Evolutionary conservation across 2,888 invertebrate genomes (phyloP), one percentile per base, ranked within the genome.

Genomic region (Linnaemya tessellans): DNA sequence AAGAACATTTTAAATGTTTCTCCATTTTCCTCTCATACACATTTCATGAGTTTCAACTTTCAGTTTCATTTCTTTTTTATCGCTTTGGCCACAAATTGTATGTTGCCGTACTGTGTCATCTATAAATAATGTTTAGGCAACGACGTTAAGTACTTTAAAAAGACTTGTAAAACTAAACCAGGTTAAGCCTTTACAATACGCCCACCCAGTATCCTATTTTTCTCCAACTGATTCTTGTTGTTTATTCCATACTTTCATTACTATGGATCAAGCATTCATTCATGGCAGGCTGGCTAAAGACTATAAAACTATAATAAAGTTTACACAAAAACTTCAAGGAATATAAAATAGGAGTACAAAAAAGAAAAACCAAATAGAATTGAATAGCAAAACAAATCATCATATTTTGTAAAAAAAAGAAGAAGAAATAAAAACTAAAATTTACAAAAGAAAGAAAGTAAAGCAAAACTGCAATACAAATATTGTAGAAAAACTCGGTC

Each of bases 131-230:
- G 67, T 78, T 80, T 67, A 62, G 62, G 51, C 80, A 80, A 70
- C 58, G 73, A 70, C 58, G 73, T 80, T 84, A 78, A 84, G 78
- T 68, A 74, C 68, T 84, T 78, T 81, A 41, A 68, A 81, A 73
- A 20, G 54, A 67, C 78, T 79, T 80, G 74, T 46, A 46, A 81
- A 84, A 79, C 68, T 81, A 84, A 84, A 84, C 84, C 84, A 84
- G 84, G 84, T 84, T 81, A 84, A 84, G 81, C 56, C 62, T 73
- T 84, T 74, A 25, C 49, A 56, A 70, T 51, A 82, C 64, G 56
- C 68, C 77, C 70, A 58, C 70, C 70, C 25, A 65, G 10, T 64
- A 43, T 1, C 35, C 25, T 38, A n/a, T 58, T 35, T 30, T 20
- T 73, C 46, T 49, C 10, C 4, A 7, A 49, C 8, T 49, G 13